phyloP scores from a whole-genome alignment of 2,888 invertebrate genomes.

The Galeopsomyia nigrocyanea region DNA sequence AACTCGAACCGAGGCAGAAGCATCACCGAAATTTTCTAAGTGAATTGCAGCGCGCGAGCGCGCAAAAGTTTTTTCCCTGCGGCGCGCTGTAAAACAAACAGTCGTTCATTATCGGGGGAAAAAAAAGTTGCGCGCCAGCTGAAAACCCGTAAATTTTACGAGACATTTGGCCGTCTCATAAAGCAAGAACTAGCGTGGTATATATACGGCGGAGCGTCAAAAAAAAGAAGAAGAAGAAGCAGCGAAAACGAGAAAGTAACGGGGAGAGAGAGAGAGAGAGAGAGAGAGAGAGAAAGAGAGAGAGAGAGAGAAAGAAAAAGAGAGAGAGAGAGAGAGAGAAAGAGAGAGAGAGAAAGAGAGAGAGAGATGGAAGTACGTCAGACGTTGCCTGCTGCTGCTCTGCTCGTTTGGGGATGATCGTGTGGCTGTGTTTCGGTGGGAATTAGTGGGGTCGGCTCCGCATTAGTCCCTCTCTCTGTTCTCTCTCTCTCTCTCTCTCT shows the following conservation, averaged over 20 bases:
- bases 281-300: background rate
- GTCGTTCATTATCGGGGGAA: background rate
- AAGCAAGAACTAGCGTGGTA: background rate
- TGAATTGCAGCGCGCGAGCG: no score
- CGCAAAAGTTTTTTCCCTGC: no score
- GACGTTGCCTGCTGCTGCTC: slow-evolving; percentile 24
- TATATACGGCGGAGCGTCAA: background rate
- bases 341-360: slow-evolving; percentile 18
- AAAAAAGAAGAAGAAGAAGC: background rate
- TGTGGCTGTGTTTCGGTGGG: slow-evolving; percentile 42
- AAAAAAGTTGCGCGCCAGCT: slow-evolving; percentile 3
- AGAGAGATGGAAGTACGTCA: slow-evolving; percentile 33
- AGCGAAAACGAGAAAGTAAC: background rate
- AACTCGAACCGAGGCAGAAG: no score
- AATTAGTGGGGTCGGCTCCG: slow-evolving; percentile 46
- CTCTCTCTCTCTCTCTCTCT: slow-evolving; percentile 1
- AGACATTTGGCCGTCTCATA: slow-evolving; percentile 13
- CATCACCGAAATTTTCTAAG: no score
- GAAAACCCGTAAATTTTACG: slow-evolving; percentile 40
- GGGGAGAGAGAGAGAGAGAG: background rate
- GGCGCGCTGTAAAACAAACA: no score
- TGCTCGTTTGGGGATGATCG: slow-evolving; percentile 40
- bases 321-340: background rate
- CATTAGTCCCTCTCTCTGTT: background rate
- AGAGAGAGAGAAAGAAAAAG: background rate